A percentile compares a stretch with the other conserved stretches of the same genome.
phyloP scores from a whole-genome alignment of 1,140 invertebrate species.

The Pseudomyrmex pallidus region DNA sequence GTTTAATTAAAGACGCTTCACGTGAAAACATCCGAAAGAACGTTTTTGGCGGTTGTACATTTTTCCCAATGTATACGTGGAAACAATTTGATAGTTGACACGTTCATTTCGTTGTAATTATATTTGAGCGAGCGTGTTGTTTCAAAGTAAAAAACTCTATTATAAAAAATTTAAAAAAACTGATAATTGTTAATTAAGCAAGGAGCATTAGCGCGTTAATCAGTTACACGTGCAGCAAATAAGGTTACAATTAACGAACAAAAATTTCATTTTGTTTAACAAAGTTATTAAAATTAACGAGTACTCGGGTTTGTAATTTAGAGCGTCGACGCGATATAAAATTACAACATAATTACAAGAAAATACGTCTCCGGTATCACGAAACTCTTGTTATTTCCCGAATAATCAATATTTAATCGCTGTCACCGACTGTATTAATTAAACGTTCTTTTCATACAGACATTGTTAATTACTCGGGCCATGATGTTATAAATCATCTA shows the following conservation, averaged over 20 bases:
- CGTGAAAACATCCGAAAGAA: too few relatives aligned
- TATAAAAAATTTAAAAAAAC: not conserved
- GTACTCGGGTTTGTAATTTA: slow-evolving; percentile 8
- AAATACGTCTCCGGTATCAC: not conserved
- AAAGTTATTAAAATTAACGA: slow-evolving; percentile 39
- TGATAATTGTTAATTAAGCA: not conserved
- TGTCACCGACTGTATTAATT: not conserved
- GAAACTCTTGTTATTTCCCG: not conserved
- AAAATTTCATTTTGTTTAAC: slow-evolving; percentile 11
- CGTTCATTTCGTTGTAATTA: too few relatives aligned
- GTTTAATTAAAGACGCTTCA: not conserved
- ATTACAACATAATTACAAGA: slow-evolving; percentile 31
- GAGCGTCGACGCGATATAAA: slow-evolving; percentile 9
- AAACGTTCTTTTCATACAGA: slow-evolving; percentile 2
- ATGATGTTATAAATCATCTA: not conserved
- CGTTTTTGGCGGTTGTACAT: too few relatives aligned
- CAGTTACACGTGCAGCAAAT: not conserved
- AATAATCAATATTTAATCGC: slow-evolving; percentile 24
- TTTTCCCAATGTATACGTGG: too few relatives aligned
- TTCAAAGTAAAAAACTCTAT: not conserved
- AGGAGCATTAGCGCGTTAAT: not conserved
- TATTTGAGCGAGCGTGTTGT: too few relatives aligned
- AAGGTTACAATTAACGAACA: slow-evolving; percentile 2
- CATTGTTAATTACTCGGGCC: not conserved
- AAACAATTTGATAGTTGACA: too few relatives aligned